These are phyloP conservation scores for Mormoops blainvillei DNA, from an alignment of 2,113 vertebrate species.

Conservation along the genomic window DNA sequence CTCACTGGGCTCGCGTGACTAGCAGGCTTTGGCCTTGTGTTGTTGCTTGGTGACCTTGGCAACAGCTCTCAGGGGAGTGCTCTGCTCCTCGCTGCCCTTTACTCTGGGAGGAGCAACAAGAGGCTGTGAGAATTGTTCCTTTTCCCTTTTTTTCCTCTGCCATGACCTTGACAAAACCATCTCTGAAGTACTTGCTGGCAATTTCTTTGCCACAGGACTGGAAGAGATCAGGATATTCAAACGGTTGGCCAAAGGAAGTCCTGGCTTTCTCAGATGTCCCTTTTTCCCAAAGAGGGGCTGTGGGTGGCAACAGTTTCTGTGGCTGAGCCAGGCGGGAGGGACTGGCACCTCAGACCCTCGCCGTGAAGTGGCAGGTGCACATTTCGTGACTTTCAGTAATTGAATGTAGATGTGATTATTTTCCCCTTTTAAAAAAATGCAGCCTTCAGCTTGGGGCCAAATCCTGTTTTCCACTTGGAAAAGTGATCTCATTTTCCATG, in stretches of 20 bases:
- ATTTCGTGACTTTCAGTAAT: constrained; percentile 80
- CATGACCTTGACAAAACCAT: constrained; percentile 81
- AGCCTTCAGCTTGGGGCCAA: constrained; percentile 72
- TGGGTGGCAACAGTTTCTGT: neutral
- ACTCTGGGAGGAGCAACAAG: constrained; percentile 79
- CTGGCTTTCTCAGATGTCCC: constrained; percentile 62
- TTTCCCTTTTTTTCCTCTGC: constrained; percentile 71
- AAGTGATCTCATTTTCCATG: constrained; percentile 78
- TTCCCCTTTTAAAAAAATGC: constrained; percentile 59
- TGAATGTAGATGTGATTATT: constrained; percentile 73
- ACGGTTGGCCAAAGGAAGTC: constrained; percentile 73
- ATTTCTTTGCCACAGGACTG: constrained; percentile 72
- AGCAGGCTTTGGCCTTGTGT: constrained; percentile 72
- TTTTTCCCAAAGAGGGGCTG: constrained; percentile 35
- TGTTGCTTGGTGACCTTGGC: constrained; percentile 81
- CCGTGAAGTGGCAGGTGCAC: constrained; percentile 81
- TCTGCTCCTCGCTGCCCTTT: constrained; percentile 78
- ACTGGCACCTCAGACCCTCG: constrained; percentile 59
- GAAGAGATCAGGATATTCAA: constrained; percentile 76
- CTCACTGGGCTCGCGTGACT: constrained; percentile 86
- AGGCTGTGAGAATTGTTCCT: constrained; percentile 75
- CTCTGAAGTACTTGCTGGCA: constrained; percentile 85
- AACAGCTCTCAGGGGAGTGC: constrained; percentile 78
- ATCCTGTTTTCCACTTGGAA: constrained; percentile 65
- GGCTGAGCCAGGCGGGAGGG: constrained; percentile 27